Evolutionary conservation across 2,797 vertebrate species (phyloP).

Genomic region (Manis javanica): DNA sequence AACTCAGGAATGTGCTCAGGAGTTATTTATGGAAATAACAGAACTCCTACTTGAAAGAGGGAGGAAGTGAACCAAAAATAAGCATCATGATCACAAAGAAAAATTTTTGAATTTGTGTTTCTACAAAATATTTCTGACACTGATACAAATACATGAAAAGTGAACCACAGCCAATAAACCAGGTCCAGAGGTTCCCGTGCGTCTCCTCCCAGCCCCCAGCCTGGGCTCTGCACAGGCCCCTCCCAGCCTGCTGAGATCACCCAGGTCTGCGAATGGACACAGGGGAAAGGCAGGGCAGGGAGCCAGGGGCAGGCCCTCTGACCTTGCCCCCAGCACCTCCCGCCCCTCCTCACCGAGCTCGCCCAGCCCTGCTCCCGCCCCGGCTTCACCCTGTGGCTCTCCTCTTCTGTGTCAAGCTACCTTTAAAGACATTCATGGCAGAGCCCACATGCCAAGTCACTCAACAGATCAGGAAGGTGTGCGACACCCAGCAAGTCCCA

Average conservation of each 20-base stretch:
- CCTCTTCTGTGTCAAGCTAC: fast-evolving
- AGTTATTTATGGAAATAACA: neutral
- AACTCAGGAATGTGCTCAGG: neutral
- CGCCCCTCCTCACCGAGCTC: fast-evolving
- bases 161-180: fast-evolving
- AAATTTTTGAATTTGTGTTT: fast-evolving
- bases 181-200: fast-evolving
- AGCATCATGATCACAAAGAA: neutral
- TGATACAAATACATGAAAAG: fast-evolving
- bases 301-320: fast-evolving
- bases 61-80: neutral
- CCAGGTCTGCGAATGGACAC: too few relatives aligned
- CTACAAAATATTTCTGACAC: neutral
- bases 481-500: fast-evolving
- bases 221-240: fast-evolving
- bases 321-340: neutral
- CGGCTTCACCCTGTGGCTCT: fast-evolving
- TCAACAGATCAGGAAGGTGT: neutral
- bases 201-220: fast-evolving
- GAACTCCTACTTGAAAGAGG: neutral
- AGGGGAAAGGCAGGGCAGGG: too few relatives aligned
- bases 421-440: fast-evolving
- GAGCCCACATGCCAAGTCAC: neutral
- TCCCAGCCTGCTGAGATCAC: too few relatives aligned
- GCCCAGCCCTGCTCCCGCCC: too few relatives aligned